A percentile compares a stretch with the other conserved stretches of the same genome.
Conservation (phyloP, 1,140 invertebrate species). For the Anoplophora glabripennis region DNA sequence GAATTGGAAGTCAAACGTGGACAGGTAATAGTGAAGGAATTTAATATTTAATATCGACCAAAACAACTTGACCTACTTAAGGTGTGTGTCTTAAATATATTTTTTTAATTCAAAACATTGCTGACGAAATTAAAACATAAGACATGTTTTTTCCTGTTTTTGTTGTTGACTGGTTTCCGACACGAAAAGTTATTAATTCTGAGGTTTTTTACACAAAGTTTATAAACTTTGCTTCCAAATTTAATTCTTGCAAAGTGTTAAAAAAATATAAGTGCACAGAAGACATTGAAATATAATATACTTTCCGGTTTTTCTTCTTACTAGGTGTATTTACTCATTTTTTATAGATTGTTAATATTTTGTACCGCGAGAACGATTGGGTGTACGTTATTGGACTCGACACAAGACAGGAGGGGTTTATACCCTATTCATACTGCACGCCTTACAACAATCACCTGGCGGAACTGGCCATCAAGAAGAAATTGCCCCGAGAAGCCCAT, state of each 20-base stretch:
- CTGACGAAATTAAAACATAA: not conserved
- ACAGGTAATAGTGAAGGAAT: slow-evolving; percentile 41
- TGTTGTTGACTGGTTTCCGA: too few species aligned
- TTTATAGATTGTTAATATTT: slow-evolving; percentile 78
- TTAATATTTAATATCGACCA: too few species aligned
- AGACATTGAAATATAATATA: not conserved
- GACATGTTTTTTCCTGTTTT: too few species aligned
- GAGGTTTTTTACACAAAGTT: too few species aligned
- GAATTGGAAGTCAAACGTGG: slow-evolving; percentile 77
- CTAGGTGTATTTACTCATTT: slow-evolving; percentile 17
- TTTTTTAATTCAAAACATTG: not conserved
- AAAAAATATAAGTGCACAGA: too few species aligned
- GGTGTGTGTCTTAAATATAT: too few species aligned
- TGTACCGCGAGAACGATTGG: slow-evolving; percentile 96
- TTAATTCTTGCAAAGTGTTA: too few species aligned
- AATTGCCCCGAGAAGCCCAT: slow-evolving; percentile 65
- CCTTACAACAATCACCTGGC: slow-evolving; percentile 77
- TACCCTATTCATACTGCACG: slow-evolving; percentile 90
- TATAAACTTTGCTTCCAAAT: too few species aligned
- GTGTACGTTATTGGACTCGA: slow-evolving; percentile 91
- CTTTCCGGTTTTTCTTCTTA: not conserved
- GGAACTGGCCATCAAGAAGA: slow-evolving; percentile 78
- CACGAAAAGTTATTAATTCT: too few species aligned
- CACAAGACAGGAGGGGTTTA: slow-evolving; percentile 86
- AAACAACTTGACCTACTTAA: too few species aligned